Conservation (phyloP, 2,797 vertebrate species). For the Hypotaenidia okinawae region DNA sequence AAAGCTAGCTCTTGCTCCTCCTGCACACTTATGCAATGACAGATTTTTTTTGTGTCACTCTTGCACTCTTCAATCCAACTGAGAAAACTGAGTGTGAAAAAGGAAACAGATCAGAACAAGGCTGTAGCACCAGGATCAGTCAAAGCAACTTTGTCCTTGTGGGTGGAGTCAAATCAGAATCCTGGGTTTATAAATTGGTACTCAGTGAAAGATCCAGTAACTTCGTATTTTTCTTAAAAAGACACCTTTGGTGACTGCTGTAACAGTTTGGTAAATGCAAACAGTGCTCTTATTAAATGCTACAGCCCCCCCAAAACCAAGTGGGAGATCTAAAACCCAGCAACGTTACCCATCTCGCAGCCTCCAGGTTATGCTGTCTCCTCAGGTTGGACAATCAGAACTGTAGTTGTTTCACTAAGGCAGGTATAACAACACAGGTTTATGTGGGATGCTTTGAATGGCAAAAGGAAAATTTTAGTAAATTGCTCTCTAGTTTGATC, state of each 20-base stretch:
- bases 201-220: neutral
- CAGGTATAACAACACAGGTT: neutral
- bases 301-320: neutral
- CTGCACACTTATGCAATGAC: neutral
- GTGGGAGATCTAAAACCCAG: neutral
- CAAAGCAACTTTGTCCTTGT: neutral
- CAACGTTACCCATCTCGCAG: neutral
- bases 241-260: neutral
- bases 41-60: neutral
- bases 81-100: neutral
- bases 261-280: neutral
- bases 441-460: neutral
- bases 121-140: neutral
- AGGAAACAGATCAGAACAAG: neutral
- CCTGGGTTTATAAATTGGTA: neutral
- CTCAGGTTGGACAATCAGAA: neutral
- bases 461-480: neutral
- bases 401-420: neutral
- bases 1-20: neutral
- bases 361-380: neutral
- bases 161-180: neutral
- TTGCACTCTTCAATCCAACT: neutral
- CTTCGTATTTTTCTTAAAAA: neutral
- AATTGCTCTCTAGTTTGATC: neutral
- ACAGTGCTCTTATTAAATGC: neutral